phyloP scores from a whole-genome alignment of 2,888 invertebrate species.

The Eugnorisma glareosa region DNA sequence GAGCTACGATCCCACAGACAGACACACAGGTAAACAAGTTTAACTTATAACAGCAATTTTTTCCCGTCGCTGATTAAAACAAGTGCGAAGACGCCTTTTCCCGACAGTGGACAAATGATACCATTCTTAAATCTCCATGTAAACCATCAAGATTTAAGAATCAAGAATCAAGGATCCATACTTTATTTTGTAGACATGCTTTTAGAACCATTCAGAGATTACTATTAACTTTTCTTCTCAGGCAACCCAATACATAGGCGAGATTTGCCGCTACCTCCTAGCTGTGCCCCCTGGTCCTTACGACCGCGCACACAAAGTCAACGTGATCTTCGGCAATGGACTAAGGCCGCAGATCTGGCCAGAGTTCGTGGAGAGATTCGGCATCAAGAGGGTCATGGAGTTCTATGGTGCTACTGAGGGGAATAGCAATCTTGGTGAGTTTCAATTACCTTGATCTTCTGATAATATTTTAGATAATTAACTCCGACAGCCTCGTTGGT shows the following conservation, averaged over 20 bases:
- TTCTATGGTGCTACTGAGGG: slow-evolving; percentile 99
- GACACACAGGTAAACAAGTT: neutral
- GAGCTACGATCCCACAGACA: neutral
- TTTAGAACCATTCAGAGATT: neutral
- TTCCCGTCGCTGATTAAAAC: no score
- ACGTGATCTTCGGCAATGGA: slow-evolving; percentile 97
- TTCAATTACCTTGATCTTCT: neutral
- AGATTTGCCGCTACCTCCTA: slow-evolving; percentile 96
- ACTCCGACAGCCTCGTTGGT: neutral
- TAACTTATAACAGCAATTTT: no score
- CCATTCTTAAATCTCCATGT: neutral
- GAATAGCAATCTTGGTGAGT: slow-evolving; percentile 96
- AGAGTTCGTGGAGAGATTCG: slow-evolving; percentile 94
- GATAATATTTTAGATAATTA: neutral
- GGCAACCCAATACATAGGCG: slow-evolving; percentile 97
- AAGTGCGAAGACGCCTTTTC: neutral
- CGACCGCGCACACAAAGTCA: slow-evolving; percentile 92
- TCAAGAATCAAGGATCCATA: no score
- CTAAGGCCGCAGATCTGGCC: slow-evolving; percentile 97
- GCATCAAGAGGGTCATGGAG: slow-evolving; percentile 94
- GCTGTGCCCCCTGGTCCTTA: slow-evolving; percentile 92
- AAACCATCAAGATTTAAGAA: no score
- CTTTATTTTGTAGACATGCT: neutral
- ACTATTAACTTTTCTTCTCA: slow-evolving; percentile 73
- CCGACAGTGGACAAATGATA: neutral